Evolutionary conservation across 1,140 invertebrate genomes (phyloP).

Genomic region (Halyomorpha halys): DNA sequence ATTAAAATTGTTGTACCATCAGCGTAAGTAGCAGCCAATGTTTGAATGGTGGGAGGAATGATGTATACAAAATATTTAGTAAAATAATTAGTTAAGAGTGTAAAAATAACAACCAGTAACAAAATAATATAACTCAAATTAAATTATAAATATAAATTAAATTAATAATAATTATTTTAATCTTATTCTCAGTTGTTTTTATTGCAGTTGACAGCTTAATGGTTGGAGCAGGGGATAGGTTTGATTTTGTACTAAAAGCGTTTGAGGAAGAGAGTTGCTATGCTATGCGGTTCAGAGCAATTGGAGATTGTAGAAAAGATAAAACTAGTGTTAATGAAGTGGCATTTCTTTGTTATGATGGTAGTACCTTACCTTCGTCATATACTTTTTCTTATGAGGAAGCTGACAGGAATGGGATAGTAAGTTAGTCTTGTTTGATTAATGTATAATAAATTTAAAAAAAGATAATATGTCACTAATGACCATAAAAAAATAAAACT

Average conservation of each 20-base stretch:
- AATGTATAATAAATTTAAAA: too few relatives aligned
- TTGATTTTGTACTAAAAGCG: conserved; percentile 42
- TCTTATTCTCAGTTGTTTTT: not conserved
- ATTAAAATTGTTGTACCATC: too few relatives aligned
- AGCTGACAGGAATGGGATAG: not conserved
- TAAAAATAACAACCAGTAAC: too few relatives aligned
- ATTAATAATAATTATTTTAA: too few relatives aligned
- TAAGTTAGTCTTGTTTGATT: not conserved
- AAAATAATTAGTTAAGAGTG: too few relatives aligned
- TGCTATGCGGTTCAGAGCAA: conserved; percentile 40
- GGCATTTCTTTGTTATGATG: conserved; percentile 27
- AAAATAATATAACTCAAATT: too few relatives aligned
- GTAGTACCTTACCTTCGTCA: not conserved
- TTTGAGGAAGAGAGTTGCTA: conserved; percentile 38
- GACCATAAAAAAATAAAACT: not conserved
- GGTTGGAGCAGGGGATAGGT: conserved; percentile 41
- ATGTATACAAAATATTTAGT: too few relatives aligned
- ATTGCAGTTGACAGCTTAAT: conserved; percentile 29
- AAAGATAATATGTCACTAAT: too few relatives aligned
- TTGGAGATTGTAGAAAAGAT: conserved; percentile 36
- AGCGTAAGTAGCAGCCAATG: too few relatives aligned
- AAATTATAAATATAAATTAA: too few relatives aligned
- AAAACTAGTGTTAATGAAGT: conserved; percentile 26
- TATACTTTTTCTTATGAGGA: not conserved
- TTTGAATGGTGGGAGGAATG: too few relatives aligned